Percentiles rank a stretch among this genome's conserved stretches.
phyloP scores from a whole-genome alignment of 2,113 vertebrate species.

The Pterocles burchelli region DNA sequence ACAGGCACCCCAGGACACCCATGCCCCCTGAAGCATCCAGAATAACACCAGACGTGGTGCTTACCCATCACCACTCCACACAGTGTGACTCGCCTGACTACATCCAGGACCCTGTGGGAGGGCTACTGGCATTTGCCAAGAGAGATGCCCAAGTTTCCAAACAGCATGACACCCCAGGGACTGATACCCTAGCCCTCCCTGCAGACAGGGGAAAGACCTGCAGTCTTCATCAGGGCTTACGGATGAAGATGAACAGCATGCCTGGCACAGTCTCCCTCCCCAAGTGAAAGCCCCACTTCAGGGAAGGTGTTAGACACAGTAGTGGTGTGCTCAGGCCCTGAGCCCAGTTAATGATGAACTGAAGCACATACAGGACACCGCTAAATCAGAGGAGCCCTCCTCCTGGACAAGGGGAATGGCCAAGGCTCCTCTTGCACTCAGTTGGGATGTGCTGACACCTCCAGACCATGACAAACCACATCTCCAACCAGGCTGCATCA shows the following conservation, averaged over 20 bases:
- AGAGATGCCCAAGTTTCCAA: neutral
- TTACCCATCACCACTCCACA: neutral
- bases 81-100: neutral
- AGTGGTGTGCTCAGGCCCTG: neutral
- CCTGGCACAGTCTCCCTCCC: neutral
- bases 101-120: neutral
- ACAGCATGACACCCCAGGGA: accelerated
- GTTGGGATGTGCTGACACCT: neutral
- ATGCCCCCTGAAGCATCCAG: neutral
- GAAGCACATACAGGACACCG: neutral
- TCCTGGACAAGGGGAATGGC: neutral
- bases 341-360: neutral
- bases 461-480: neutral
- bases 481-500: neutral
- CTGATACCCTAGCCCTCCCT: neutral
- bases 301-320: neutral
- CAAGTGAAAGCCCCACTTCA: neutral
- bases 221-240: neutral
- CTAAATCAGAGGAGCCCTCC: neutral
- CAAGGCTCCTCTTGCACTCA: neutral
- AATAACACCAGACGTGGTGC: neutral
- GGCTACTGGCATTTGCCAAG: neutral
- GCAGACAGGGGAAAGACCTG: neutral
- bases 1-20: neutral
- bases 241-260: neutral